Conservation (phyloP, 2,113 vertebrate genomes). For the Catagonus wagneri region DNA sequence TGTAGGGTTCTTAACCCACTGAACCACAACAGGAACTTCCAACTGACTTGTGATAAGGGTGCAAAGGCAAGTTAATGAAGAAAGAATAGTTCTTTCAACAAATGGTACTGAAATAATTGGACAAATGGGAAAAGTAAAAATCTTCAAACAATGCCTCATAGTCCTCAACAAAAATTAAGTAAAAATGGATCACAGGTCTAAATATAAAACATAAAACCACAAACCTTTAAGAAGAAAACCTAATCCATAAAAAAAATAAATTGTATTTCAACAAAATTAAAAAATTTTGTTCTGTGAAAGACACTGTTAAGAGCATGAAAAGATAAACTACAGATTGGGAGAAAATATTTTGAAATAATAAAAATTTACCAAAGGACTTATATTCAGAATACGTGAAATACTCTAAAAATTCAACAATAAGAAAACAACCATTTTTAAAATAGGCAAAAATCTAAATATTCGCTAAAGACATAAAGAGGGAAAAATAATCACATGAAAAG, state of each 20-base stretch:
- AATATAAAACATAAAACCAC: neutral
- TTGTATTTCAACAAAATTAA: neutral
- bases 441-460: neutral
- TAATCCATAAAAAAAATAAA: neutral
- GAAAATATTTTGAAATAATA: neutral
- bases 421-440: neutral
- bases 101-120: neutral
- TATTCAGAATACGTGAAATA: neutral
- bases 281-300: neutral
- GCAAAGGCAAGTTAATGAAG: neutral
- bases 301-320: neutral
- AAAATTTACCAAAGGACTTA: neutral
- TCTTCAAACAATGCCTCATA: neutral
- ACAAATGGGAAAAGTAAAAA: neutral
- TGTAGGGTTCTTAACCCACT: too few species aligned
- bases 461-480: neutral
- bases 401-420: neutral
- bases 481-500: neutral
- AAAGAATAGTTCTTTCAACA: neutral
- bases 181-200: neutral
- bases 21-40: too few species aligned
- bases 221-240: neutral
- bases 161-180: neutral
- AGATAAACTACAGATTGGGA: neutral
- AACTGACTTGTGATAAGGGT: neutral